Evolutionary conservation across 2,113 vertebrate species (phyloP).

Genomic region (Laticauda laticaudata): DNA sequence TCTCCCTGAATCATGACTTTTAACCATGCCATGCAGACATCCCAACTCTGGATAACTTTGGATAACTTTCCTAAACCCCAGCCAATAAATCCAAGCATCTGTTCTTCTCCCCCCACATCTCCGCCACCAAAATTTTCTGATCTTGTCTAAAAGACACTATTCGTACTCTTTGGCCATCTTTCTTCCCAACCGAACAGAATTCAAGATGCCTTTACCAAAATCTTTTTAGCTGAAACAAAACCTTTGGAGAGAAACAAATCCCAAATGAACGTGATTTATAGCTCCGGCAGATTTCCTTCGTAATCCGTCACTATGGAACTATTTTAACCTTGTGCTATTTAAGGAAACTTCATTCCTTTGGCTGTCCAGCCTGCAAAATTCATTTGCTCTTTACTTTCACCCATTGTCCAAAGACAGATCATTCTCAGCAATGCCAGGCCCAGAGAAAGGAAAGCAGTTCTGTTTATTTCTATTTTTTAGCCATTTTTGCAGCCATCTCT

Average conservation of each 20-base stretch:
- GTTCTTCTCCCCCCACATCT: neutral
- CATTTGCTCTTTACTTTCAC: slow-evolving; percentile 36
- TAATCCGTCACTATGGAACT: slow-evolving; percentile 19
- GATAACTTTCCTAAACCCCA: neutral
- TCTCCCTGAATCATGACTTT: neutral
- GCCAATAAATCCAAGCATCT: neutral
- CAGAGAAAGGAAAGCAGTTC: slow-evolving; percentile 44
- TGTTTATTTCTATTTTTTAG: slow-evolving; percentile 29
- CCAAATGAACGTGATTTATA: neutral
- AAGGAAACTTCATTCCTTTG: slow-evolving; percentile 35
- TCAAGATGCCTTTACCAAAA: neutral
- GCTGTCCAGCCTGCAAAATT: neutral
- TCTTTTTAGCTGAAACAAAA: neutral
- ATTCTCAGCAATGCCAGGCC: neutral
- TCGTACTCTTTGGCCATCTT: neutral
- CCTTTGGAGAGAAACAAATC: neutral
- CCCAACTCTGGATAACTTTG: neutral
- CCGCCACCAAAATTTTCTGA: neutral
- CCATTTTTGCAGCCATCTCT: slow-evolving; percentile 33
- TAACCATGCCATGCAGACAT: neutral
- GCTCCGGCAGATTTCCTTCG: neutral
- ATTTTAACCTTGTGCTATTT: slow-evolving; percentile 30
- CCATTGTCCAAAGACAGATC: neutral
- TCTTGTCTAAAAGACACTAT: neutral
- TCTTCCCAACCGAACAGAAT: neutral